Evolutionary conservation across 1,140 invertebrate genomes (phyloP).

Genomic region (Drosophila neocordata): DNA sequence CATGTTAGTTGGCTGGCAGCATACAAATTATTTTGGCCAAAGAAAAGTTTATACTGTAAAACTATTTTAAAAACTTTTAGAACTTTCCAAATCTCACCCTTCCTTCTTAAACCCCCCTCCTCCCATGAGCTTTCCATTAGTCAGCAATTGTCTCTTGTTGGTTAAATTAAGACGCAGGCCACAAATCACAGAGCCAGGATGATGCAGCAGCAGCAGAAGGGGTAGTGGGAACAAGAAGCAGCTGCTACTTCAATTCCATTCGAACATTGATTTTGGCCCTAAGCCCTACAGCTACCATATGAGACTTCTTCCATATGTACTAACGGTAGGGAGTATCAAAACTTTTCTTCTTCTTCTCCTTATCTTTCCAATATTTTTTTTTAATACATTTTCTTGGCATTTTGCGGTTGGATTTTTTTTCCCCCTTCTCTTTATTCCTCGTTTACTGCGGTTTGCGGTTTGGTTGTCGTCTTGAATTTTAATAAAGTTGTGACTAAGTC

Average conservation of each 20-base stretch:
- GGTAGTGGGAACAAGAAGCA: constrained; percentile 18
- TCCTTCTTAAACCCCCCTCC: background rate
- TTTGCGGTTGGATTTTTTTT: constrained; percentile 21
- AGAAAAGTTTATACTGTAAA: constrained; percentile 54
- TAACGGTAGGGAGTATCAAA: background rate
- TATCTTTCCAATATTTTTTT: constrained; percentile 41
- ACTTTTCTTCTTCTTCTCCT: constrained; percentile 6
- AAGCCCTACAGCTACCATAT: constrained; percentile 43
- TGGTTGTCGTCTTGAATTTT: constrained; percentile 69
- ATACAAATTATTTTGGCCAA: constrained; percentile 75
- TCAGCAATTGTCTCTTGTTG: constrained; percentile 67
- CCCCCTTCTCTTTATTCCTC: constrained; percentile 12
- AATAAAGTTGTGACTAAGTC: constrained; percentile 54
- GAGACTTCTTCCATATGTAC: background rate
- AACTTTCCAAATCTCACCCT: background rate
- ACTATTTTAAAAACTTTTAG: constrained; percentile 66
- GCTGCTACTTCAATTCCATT: constrained; percentile 40
- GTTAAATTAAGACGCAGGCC: constrained; percentile 74
- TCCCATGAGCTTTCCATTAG: constrained; percentile 26
- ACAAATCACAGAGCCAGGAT: constrained; percentile 77
- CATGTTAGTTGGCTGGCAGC: constrained; percentile 63
- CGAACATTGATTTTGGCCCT: constrained; percentile 49
- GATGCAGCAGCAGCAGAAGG: constrained; percentile 57
- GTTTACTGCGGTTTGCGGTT: constrained; percentile 34
- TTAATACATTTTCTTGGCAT: constrained; percentile 63